phyloP scores from a whole-genome alignment of 1,140 invertebrate species.

The Drosophila oshimai region DNA sequence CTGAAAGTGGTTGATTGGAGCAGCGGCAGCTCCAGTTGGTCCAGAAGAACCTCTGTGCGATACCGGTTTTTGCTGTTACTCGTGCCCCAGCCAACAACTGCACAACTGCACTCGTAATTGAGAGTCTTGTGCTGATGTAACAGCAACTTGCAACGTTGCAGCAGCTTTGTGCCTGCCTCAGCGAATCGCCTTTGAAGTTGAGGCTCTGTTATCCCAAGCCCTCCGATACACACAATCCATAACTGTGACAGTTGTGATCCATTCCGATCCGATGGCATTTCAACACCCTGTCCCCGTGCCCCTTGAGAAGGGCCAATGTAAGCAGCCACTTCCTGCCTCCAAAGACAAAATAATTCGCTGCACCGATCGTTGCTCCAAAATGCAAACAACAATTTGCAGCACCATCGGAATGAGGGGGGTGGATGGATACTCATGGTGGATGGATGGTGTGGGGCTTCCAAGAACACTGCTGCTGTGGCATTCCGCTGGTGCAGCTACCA shows the following conservation, averaged over 20 bases:
- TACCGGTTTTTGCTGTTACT: constrained; percentile 79
- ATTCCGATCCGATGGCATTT: constrained; percentile 55
- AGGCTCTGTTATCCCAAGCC: constrained; percentile 59
- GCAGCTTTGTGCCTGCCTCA: constrained; percentile 26
- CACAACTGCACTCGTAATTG: constrained; percentile 75
- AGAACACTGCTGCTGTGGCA: constrained; percentile 57
- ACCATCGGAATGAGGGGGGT: neutral
- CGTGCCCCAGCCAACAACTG: too few relatives aligned
- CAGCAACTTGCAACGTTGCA: constrained; percentile 53
- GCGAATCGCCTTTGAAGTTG: constrained; percentile 51
- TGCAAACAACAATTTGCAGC: constrained; percentile 60
- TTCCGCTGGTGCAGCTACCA: constrained; percentile 74
- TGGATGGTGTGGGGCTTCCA: constrained; percentile 28
- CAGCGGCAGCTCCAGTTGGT: constrained; percentile 1
- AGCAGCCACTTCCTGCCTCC: constrained; percentile 62
- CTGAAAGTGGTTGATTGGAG: constrained; percentile 74
- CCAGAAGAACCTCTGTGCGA: constrained; percentile 53
- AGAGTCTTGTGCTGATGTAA: constrained; percentile 71
- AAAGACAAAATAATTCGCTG: constrained; percentile 12
- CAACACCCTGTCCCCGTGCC: constrained; percentile 68
- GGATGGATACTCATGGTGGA: neutral
- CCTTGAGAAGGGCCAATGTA: constrained; percentile 58
- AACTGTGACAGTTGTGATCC: constrained; percentile 30
- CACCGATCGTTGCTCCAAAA: constrained; percentile 30
- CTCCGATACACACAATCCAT: constrained; percentile 21